Percentiles rank a stretch among this genome's conserved stretches.
Evolutionary conservation across 2,113 vertebrate species (phyloP).

Genomic region (Prietella phreatophila): DNA sequence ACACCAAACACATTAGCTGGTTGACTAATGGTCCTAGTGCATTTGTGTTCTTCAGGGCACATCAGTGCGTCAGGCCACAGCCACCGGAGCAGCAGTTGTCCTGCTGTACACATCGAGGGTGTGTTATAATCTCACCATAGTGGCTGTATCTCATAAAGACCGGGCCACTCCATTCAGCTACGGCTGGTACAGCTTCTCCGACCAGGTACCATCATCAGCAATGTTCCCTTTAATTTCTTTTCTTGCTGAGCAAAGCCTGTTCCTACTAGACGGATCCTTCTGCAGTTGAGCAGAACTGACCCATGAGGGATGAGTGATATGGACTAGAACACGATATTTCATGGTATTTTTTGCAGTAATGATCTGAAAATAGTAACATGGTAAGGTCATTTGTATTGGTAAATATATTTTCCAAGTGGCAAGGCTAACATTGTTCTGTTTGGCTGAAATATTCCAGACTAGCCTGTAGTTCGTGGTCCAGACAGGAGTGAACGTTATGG

Average conservation of each 20-base stretch:
- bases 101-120: constrained; percentile 92
- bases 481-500: neutral
- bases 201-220: constrained; percentile 76
- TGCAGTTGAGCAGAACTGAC: neutral
- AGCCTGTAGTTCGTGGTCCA: neutral
- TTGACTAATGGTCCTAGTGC: neutral
- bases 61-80: constrained; percentile 89
- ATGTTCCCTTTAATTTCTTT: neutral
- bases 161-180: constrained; percentile 88
- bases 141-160: constrained; percentile 81
- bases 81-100: constrained; percentile 83
- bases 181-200: constrained; percentile 92
- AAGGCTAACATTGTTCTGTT: neutral
- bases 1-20: neutral
- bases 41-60: constrained; percentile 76
- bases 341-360: no score
- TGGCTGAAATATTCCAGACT: neutral
- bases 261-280: neutral
- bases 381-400: no score
- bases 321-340: no score
- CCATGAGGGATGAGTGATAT: neutral
- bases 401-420: neutral
- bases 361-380: no score
- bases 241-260: neutral
- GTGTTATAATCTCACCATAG: constrained; percentile 92